Evolutionary conservation across 1,140 invertebrate genomes (phyloP).

Genomic region (Cydia strobilella): DNA sequence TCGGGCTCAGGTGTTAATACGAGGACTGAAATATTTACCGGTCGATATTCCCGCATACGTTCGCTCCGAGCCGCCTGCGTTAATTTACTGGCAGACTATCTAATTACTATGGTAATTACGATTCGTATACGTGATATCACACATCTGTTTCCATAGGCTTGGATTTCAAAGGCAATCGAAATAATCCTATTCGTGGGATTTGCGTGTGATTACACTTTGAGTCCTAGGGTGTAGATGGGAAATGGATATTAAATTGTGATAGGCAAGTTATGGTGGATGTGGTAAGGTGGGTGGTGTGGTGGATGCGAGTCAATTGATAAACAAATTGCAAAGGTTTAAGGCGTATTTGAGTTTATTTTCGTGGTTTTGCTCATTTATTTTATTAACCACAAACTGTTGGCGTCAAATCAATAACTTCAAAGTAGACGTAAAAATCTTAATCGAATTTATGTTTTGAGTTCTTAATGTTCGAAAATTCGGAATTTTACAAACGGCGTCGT

Average conservation of each 20-base stretch:
- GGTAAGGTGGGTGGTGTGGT: no score
- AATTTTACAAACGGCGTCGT: no score
- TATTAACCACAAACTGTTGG: no score
- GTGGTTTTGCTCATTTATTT: no score
- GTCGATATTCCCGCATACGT: neutral
- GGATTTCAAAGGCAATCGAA: constrained; percentile 5
- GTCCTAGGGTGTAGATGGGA: neutral
- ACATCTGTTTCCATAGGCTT: neutral
- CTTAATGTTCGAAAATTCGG: no score
- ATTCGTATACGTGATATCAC: constrained; percentile 5
- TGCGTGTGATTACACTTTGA: neutral
- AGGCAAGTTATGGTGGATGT: neutral
- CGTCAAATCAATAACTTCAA: no score
- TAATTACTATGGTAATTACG: constrained; percentile 7
- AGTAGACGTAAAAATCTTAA: no score
- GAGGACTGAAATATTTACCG: neutral
- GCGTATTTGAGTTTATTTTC: no score
- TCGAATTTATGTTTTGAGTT: no score
- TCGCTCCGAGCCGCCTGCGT: neutral
- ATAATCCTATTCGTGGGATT: constrained; percentile 1
- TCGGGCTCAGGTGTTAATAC: neutral
- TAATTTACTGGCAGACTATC: neutral
- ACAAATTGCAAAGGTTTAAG: no score
- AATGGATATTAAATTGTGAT: neutral
- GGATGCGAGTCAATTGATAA: no score